These are phyloP conservation scores for Gymnoscopelus braueri DNA, from an alignment of 2,797 vertebrate genomes.

Conservation along the genomic window DNA sequence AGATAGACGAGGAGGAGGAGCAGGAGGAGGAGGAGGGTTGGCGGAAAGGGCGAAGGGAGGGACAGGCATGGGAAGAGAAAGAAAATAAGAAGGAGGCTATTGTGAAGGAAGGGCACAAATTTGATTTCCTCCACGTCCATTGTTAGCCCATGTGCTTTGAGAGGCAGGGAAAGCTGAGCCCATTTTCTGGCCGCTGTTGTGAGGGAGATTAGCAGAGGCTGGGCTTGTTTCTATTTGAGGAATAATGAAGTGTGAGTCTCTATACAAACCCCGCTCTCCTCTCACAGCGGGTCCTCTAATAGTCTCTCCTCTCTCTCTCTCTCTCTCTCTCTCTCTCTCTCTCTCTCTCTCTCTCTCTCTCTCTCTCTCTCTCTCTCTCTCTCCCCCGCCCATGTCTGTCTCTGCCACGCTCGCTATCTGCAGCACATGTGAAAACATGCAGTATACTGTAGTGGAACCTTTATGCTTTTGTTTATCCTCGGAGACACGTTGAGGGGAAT, in stretches of 20 bases:
- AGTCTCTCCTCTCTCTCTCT: background rate
- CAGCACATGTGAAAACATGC: too few relatives aligned
- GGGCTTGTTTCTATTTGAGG: conserved; percentile 75
- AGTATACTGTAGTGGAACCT: too few relatives aligned
- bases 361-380: background rate
- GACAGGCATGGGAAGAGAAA: background rate
- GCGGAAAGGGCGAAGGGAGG: too few relatives aligned
- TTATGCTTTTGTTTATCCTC: too few relatives aligned
- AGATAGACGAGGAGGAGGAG: conserved; percentile 19
- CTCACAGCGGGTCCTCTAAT: conserved; percentile 39
- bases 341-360: background rate
- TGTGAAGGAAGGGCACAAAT: conserved; percentile 51
- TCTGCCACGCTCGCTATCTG: background rate
- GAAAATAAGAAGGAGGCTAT: conserved; percentile 56
- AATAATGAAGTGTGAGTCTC: conserved; percentile 70
- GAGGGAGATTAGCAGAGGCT: conserved; percentile 67
- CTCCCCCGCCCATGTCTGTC: background rate
- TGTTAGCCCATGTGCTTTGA: conserved; percentile 67
- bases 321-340: background rate
- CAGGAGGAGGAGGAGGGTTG: conserved; percentile 14
- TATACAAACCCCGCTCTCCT: conserved; percentile 42
- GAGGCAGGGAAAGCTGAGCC: conserved; percentile 57
- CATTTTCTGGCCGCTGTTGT: conserved; percentile 63
- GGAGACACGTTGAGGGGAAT: too few relatives aligned
- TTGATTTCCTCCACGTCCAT: conserved; percentile 69